These are phyloP conservation scores for Garra rufa DNA, from an alignment of 2,113 vertebrate species.

Conservation along the genomic window DNA sequence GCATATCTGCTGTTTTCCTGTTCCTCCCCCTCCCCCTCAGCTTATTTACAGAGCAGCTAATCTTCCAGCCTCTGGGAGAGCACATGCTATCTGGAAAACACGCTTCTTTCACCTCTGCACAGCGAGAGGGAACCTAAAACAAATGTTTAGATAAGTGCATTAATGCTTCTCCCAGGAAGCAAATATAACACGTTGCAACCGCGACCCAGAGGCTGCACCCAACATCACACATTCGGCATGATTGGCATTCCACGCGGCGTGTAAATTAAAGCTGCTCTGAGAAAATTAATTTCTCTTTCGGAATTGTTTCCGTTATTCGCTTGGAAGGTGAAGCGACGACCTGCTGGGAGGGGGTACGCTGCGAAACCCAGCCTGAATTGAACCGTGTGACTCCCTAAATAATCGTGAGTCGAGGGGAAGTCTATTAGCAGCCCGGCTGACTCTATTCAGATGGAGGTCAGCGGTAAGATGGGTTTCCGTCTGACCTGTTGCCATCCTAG, in stretches of 20 bases:
- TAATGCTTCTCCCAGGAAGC: slow-evolving; percentile 8
- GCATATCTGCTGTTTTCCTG: not conserved
- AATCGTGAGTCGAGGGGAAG: not conserved
- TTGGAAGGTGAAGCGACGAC: not conserved
- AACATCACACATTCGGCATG: slow-evolving; percentile 23
- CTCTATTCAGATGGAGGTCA: slow-evolving; percentile 33
- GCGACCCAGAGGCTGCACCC: slow-evolving; percentile 7
- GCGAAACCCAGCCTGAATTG: not conserved
- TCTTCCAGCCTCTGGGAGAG: slow-evolving; percentile 47
- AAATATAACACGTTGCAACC: slow-evolving; percentile 2
- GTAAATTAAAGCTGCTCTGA: slow-evolving; percentile 36
- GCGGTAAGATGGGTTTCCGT: not conserved
- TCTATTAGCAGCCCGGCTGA: slow-evolving; percentile 23
- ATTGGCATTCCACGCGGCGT: not conserved
- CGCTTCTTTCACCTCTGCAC: slow-evolving; percentile 34
- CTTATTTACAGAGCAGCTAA: slow-evolving; percentile 53
- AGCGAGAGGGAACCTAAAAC: slow-evolving; percentile 35
- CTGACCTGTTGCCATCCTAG: not conserved
- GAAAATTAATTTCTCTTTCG: slow-evolving; percentile 43
- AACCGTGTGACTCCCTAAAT: not conserved
- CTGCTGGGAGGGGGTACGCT: not conserved
- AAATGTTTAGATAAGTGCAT: slow-evolving; percentile 44
- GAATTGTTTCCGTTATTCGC: slow-evolving; percentile 34
- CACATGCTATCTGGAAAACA: slow-evolving; percentile 38
- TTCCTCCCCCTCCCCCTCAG: not conserved